Evolutionary conservation across 92 coral and sea anemone species (phyloP), one percentile per base, ranked within the genome.

Genomic region (Virgularia gustaviana): DNA sequence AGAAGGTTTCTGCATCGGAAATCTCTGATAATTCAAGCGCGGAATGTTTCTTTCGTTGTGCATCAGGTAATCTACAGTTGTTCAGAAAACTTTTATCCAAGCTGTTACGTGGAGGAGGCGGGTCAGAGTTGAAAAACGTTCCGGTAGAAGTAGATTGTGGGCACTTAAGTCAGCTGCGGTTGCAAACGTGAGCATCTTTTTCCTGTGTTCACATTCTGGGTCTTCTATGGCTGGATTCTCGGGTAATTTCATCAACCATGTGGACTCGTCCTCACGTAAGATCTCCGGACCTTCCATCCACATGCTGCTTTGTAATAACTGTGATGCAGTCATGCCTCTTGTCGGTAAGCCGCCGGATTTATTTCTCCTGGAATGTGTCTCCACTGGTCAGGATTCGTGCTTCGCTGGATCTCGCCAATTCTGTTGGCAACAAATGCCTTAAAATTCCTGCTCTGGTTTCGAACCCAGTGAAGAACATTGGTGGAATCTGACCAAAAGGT

Each of bases 271-370:
- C n/a, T 28, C 38, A 52, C 44, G 68, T 28, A 60, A 36, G 23
- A 57, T 29, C 2, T 52, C 63, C 35, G 79, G 84, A 7, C 65
- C 84, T 49, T 79, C 58, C 55, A 71, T 58, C 78, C 84, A 79
- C 34, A 70, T 28, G 23, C 47, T 36, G 49, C 79, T 61, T 25
- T 72, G 73, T n/a, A 65, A 27, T 30, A 74, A 24, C 23, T 49
- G 62, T 28, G 51, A 39, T n/a, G 85, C 77, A 28, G 75, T 19
- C 11, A 81, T 22, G 9, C 82, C 79, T 49, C 82, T 76, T 16
- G 78, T 70, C 36, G 76, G 80, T 23, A 76, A 42, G 49, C 65
- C 81, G 81, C 81, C 35, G 74, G 85, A 31, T 74, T 81, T 13
- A 54, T 9, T 44, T 19, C 65, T 10, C 74, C 81, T 19, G 81